Conservation (phyloP, 2,797 vertebrate species). For the Rhabdophis nuchalis region DNA sequence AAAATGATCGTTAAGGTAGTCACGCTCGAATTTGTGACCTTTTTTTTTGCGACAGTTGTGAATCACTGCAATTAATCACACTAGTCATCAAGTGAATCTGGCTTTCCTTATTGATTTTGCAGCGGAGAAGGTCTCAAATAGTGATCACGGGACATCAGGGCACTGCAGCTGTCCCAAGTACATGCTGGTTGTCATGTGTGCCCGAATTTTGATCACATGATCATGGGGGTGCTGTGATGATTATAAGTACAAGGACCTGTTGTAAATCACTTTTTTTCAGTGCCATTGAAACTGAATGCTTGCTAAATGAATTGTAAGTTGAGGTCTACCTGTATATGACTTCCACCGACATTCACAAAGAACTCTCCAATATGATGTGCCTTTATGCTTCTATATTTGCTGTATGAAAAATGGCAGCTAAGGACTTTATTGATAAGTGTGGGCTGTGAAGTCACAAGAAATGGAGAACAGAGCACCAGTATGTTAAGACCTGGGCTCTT, state of each 20-base stretch:
- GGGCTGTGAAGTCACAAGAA: neutral
- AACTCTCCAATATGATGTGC: neutral
- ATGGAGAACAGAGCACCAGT: neutral
- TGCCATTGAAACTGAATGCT: neutral
- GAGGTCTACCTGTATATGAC: neutral
- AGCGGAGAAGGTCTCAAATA: neutral
- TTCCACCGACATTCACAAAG: neutral
- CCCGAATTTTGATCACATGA: neutral
- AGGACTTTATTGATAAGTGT: neutral
- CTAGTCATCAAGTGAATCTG: neutral
- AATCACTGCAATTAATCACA: neutral
- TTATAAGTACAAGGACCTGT: neutral
- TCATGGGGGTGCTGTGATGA: neutral
- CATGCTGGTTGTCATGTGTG: neutral
- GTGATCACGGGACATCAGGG: neutral
- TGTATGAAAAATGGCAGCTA: neutral
- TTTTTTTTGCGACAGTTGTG: neutral
- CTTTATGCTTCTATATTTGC: neutral
- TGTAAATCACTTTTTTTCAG: neutral
- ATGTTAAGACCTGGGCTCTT: neutral
- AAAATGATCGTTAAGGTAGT: neutral
- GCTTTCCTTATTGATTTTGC: neutral
- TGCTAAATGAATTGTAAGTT: neutral
- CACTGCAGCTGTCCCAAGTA: neutral
- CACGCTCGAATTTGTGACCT: neutral